Evolutionary conservation across 2,888 invertebrate genomes (phyloP), one percentile per base, ranked within the genome.

Genomic region (Pseudeuparius sepicola): DNA sequence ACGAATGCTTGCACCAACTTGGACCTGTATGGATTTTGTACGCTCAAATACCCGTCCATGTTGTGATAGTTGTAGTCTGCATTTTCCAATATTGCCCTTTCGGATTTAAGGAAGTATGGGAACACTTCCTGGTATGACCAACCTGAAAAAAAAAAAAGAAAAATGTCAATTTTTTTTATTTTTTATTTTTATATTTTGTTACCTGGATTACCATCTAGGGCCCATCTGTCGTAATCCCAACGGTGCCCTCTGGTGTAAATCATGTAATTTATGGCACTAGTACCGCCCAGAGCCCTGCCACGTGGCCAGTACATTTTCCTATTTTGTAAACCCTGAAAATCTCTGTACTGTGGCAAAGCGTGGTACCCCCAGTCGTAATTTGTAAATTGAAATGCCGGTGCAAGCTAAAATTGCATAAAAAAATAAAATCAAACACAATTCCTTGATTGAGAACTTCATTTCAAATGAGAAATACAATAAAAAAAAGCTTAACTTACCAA

Each of bases 191-290:
- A 11, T 14, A n/a, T 14, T 14, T n/a, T 14, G 10, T 36, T 36
- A 46, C 46, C 46, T 3, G 66, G 63, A 51, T 83, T 84, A 2
- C 84, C 85, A 10, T 68, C 66, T 0, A 61, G 64, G 1, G 71
- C 75, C 74, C 82, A 81, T 29, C 65, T 55, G 48, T 82, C 72
- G 63, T 74, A 83, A 60, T 82, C 81, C 10, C 52, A 51, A 17
- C 67, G 67, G 46, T 80, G 73, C 4, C 86, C 86, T 33, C 86
- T 68, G 5, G 82, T 76, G 57, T 85, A 84, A 41, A 81, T 71
- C 75, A 76, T 75, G 47, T 68, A 73, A 52, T 77, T 76, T 20
- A 77, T 67, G 26, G 71, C 67, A 37, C 71, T 70, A 1, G 68
- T 65, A 3, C 75, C 75, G 1, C 75, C 75, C 1, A 76, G 52